phyloP scores from a whole-genome alignment of 2,797 vertebrate genomes.

The Argyrosomus regius region DNA sequence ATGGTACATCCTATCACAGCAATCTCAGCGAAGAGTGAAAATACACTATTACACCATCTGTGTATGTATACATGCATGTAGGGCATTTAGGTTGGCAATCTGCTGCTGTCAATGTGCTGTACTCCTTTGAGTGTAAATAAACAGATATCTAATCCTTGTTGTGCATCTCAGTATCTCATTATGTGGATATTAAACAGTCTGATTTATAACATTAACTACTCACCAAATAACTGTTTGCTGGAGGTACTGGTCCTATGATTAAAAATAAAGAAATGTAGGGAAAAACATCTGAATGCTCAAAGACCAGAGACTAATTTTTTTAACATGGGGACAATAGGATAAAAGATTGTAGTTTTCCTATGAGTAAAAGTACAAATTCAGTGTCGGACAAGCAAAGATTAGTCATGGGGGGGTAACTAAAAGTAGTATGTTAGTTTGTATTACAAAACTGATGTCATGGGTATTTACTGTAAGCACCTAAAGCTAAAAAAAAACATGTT shows the following conservation, averaged over 20 bases:
- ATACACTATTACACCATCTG: slow-evolving; percentile 60
- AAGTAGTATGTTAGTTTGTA: not conserved
- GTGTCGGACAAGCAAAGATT: not conserved
- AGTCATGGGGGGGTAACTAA: not conserved
- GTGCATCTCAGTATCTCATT: not conserved
- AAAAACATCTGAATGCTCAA: not conserved
- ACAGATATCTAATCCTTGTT: not conserved
- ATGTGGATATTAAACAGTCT: not conserved
- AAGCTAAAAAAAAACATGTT: not conserved
- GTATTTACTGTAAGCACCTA: not conserved
- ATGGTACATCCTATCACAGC: slow-evolving; percentile 61
- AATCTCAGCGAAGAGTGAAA: slow-evolving; percentile 57
- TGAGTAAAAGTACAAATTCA: not conserved
- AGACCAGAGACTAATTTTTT: not conserved
- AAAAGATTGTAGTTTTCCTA: not conserved
- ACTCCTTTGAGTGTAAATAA: slow-evolving; percentile 11
- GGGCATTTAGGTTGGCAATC: slow-evolving; percentile 10
- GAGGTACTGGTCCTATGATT: not conserved
- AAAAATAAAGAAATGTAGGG: not conserved
- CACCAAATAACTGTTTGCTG: not conserved
- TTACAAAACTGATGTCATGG: not conserved
- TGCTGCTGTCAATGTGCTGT: slow-evolving; percentile 18
- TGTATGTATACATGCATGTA: slow-evolving; percentile 43
- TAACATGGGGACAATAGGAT: not conserved
- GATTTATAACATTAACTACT: not conserved